Evolutionary conservation across 2,113 vertebrate genomes (phyloP).

Genomic region (Romanogobio albipinnatus): DNA sequence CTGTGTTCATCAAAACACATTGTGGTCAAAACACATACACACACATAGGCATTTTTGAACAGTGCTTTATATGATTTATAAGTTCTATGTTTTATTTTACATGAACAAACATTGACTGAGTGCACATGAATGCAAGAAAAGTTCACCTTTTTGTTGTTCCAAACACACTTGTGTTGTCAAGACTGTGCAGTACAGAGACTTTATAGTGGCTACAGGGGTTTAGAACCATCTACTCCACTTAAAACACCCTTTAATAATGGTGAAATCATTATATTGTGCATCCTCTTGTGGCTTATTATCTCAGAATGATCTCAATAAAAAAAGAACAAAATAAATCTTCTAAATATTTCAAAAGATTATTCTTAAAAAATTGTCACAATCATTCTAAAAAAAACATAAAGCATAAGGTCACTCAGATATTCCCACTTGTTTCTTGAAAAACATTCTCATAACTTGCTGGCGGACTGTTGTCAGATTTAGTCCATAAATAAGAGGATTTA

Average conservation of each 20-base stretch:
- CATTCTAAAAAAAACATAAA: neutral
- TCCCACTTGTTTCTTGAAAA: conserved; percentile 7
- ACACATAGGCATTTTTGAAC: neutral
- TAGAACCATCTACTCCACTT: too few relatives aligned
- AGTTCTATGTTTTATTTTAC: neutral
- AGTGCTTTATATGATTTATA: neutral
- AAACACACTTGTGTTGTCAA: neutral
- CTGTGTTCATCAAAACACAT: neutral
- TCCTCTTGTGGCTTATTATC: neutral
- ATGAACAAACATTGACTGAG: neutral
- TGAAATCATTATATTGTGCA: neutral
- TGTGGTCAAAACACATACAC: neutral
- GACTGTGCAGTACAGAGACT: too few relatives aligned
- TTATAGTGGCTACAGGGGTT: too few relatives aligned
- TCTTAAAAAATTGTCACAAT: too few relatives aligned
- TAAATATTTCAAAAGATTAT: too few relatives aligned
- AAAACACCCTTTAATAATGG: neutral
- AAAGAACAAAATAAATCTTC: neutral
- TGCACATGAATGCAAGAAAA: neutral
- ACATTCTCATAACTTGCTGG: conserved; percentile 17
- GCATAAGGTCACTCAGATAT: neutral
- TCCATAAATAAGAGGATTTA: conserved; percentile 55
- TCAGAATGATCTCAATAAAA: too few relatives aligned
- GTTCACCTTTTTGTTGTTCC: neutral
- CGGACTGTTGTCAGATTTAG: conserved; percentile 43